Percentiles rank a stretch among this genome's conserved stretches.
Conservation (phyloP, 2,113 vertebrate genomes). For the Psophia crepitans region DNA sequence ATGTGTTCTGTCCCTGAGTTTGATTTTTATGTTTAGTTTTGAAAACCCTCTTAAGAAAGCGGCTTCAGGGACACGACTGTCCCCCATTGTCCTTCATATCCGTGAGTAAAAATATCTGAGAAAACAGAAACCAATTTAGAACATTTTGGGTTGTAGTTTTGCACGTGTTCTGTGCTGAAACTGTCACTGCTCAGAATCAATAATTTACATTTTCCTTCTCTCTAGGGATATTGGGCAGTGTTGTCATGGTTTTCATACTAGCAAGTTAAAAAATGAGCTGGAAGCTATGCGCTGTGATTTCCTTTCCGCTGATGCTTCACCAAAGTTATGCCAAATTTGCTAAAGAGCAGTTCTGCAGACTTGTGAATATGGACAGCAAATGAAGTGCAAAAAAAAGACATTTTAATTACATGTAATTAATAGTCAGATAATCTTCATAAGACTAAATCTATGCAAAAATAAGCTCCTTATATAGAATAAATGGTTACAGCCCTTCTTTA, state of each 20-base stretch:
- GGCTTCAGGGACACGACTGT: neutral
- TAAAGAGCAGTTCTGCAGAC: neutral
- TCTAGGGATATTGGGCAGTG: neutral
- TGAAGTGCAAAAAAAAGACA: neutral
- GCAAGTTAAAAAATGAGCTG: neutral
- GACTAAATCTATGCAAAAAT: neutral
- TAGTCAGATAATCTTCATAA: neutral
- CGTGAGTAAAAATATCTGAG: neutral
- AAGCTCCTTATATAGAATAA: neutral
- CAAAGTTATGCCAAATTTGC: neutral
- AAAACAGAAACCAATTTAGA: neutral
- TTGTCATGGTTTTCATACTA: neutral
- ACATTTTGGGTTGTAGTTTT: neutral
- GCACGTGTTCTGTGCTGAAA: neutral
- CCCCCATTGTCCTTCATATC: fast-evolving
- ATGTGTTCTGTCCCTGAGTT: neutral
- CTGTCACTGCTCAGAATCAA: neutral
- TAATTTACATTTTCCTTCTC: neutral
- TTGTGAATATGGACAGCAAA: neutral
- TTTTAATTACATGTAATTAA: neutral
- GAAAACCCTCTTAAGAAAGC: neutral
- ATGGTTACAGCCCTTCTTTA: neutral
- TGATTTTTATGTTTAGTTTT: neutral
- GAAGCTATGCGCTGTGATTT: neutral
- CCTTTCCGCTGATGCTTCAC: neutral